Evolutionary conservation across 2,888 invertebrate genomes (phyloP).

Genomic region (Halocaridina rubra): DNA sequence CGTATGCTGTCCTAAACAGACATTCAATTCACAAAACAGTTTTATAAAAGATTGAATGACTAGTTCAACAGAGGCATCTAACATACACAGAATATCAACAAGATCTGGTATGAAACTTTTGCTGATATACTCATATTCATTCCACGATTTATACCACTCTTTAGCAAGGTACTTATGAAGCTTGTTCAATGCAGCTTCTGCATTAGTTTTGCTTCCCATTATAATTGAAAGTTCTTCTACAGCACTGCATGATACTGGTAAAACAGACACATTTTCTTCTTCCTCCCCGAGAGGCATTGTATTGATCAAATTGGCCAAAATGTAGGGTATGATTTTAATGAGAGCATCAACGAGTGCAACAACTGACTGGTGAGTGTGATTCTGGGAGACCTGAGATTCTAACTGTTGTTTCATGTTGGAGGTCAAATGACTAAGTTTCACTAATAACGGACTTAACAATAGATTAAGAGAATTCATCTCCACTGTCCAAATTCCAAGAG

Average conservation of each 20-base stretch:
- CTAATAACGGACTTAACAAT: slow-evolving; percentile 24
- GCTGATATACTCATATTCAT: slow-evolving; percentile 75
- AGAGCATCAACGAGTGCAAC: slow-evolving; percentile 6
- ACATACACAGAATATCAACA: neutral
- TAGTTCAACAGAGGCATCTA: slow-evolving; percentile 4
- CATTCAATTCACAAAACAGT: slow-evolving; percentile 2
- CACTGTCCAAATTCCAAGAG: slow-evolving; percentile 25
- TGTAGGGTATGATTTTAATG: slow-evolving; percentile 6
- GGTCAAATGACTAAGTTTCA: neutral
- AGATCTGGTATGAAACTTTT: slow-evolving; percentile 6
- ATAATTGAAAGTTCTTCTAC: slow-evolving; percentile 76
- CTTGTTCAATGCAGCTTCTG: slow-evolving; percentile 74
- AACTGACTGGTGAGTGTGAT: neutral
- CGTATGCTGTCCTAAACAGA: slow-evolving; percentile 32
- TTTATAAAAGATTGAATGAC: slow-evolving; percentile 36
- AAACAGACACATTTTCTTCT: neutral
- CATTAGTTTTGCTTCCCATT: slow-evolving; percentile 71
- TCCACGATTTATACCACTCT: slow-evolving; percentile 75
- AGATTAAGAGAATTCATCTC: slow-evolving; percentile 1
- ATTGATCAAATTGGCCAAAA: slow-evolving; percentile 24
- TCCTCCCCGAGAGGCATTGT: neutral
- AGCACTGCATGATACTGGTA: neutral
- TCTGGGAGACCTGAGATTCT: neutral
- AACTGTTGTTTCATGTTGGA: neutral
- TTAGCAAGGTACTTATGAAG: slow-evolving; percentile 76